Base-by-base conservation (phyloP, 2,797 vertebrate species). In the Spinibarbus caldwelli region DNA sequence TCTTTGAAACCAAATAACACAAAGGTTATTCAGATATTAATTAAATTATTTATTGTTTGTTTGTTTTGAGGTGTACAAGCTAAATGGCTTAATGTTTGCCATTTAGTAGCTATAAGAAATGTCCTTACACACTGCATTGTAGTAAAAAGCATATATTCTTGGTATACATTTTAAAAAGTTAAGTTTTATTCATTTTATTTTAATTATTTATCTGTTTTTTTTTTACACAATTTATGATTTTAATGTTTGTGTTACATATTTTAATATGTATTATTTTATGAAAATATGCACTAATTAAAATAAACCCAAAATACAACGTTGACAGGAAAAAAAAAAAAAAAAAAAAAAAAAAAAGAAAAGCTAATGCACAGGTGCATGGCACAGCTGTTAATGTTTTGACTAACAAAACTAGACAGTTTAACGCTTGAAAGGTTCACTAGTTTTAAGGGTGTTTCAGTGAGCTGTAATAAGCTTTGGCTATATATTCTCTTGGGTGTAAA, bases 361-460 rank as follows among this genome's bases (percentile, higher is more conserved):
- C 11, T 26, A n/a, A 67, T 45, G 23, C 14, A 57, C 67, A 83
- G 57, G 81, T 68, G 81, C 82, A 38, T 62, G 41, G 31, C 49
- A 72, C 84, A 87, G 76, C 86, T 80, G 86, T 52, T 83, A 19
- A 52, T 57, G 57, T 75, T 87, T 87, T 87, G 86, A 47, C 66
- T 80, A 75, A 68, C 82, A 87, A 80, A 87, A 43, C 17, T 0
- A 73, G 38, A 26, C 11, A 10, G 68, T 86, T 83, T 78, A 73
- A 79, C 9, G 86, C 68, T 80, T 80, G 81, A 83, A 41, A 73
- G 76, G 10, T 64, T 34, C 64, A 78, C 54, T 78, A 49, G 77
- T 73, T 71, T 54, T 19, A 62, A 62, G 66, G n/a, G n/a, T 21
- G 73, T 86, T 79, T 83, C 57, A 26, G 67, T 34, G 57, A 41